Evolutionary conservation across 2,888 invertebrate species (phyloP).

Genomic region (Lutraria lutraria): DNA sequence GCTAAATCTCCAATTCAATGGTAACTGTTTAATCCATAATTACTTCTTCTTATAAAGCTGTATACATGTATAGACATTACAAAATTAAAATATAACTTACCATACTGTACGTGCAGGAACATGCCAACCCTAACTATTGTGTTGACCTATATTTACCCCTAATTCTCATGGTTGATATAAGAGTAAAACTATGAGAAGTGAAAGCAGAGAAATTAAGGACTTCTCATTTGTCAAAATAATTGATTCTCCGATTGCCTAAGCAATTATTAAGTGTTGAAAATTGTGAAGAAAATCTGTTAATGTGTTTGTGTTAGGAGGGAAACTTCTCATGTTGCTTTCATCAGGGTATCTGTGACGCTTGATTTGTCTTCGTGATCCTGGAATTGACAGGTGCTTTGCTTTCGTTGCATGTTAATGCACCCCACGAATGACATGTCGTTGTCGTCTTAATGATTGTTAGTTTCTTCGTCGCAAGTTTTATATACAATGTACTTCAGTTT

Average conservation of each 20-base stretch:
- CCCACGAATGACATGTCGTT: neutral
- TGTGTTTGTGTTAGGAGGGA: slow-evolving; percentile 67
- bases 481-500: neutral
- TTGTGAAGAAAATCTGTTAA: slow-evolving; percentile 70
- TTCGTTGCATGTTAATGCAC: slow-evolving; percentile 1
- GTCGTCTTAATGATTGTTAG: slow-evolving; percentile 1
- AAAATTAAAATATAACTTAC: neutral
- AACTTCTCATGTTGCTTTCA: slow-evolving; percentile 63
- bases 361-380: slow-evolving; percentile 56
- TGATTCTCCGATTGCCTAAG: slow-evolving; percentile 65
- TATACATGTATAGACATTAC: too few relatives aligned
- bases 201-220: slow-evolving; percentile 55
- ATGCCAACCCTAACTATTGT: slow-evolving; percentile 11
- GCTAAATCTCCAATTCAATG: neutral
- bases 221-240: slow-evolving; percentile 72
- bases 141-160: slow-evolving; percentile 34
- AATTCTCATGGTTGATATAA: slow-evolving; percentile 61
- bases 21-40: neutral
- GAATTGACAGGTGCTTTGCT: slow-evolving; percentile 49
- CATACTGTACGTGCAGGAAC: neutral
- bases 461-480: neutral
- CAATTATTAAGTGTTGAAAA: slow-evolving; percentile 73
- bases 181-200: slow-evolving; percentile 47
- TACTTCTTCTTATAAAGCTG: neutral
- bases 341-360: slow-evolving; percentile 63